Base-by-base conservation (phyloP, 2,797 vertebrate genomes). In the Rallus crepitans region DNA sequence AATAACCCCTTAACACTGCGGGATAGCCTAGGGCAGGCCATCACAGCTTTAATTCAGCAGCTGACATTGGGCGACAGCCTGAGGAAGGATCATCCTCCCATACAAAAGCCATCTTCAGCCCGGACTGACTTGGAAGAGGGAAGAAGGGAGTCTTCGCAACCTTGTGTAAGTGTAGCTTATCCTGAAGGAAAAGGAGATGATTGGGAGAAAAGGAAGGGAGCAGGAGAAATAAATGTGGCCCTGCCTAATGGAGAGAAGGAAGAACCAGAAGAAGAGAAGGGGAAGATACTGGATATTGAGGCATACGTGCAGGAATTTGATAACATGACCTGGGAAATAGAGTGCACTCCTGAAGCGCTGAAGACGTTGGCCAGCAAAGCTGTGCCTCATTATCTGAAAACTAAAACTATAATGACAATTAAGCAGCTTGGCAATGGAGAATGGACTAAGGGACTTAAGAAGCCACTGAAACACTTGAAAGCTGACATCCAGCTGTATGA, bases 321-420 rank as follows among this genome's bases (percentile, higher is more conserved):
- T 94, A 98, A 97, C 70, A 98, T 98, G 98, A 98, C 98, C 4
- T 98, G 98, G 98, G 98, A 98, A 96, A 98, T 98, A 4, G 98
- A 98, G 65, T 98, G 98, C 33, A 98, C 98, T 33, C 97, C 98
- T 11, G 98, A 98, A 83, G 94, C 80, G 63, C 91, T 98, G 15
- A 98, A 98, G 93, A 98, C 97, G 4, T 90, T 98, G 68, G 97
- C 96, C 28, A 98, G 97, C 91, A 98, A 98, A 91, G 93, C 87
- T 21, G 91, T 98, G 79, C 96, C 97, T 31, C 97, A 85, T 84
- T 94, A 98, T 68, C 94, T 98, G 63, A 98, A 98, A 96, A 94
- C 96, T 70, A 98, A 98, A 94, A 96, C 98, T 53, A 96, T 98
- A 57, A 84, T 96, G 19, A 91, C 94, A 25, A 98, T 98, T 91